A percentile compares a stretch with the other conserved stretches of the same genome.
phyloP scores from a whole-genome alignment of 2,888 invertebrate species.

The Callosobruchus maculatus region DNA sequence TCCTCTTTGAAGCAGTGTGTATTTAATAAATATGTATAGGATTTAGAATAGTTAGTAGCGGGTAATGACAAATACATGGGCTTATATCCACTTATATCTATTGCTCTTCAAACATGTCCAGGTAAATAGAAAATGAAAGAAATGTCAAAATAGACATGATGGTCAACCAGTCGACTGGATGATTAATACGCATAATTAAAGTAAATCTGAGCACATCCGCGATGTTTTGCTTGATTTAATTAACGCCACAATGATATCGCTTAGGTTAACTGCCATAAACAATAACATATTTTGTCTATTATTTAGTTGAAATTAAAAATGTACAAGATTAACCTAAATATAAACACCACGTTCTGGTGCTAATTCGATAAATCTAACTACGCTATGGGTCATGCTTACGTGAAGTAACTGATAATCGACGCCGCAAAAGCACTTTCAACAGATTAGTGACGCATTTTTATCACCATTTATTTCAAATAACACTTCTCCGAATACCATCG shows the following conservation, averaged over 20 bases:
- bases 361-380: slow-evolving; percentile 9
- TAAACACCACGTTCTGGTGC: slow-evolving; percentile 30
- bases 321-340: slow-evolving; percentile 46
- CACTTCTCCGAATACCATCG: slow-evolving; percentile 44
- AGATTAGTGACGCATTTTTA: slow-evolving; percentile 39
- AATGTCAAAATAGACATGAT: not conserved
- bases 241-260: not conserved
- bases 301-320: slow-evolving; percentile 15
- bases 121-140: not conserved
- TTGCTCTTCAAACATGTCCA: not conserved
- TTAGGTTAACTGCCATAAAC: not conserved
- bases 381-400: not conserved
- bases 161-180: not conserved
- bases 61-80: not conserved
- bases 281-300: not conserved
- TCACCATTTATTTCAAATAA: slow-evolving; percentile 16
- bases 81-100: not conserved
- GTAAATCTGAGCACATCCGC: not conserved
- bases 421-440: slow-evolving; percentile 3
- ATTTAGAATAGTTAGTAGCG: not conserved
- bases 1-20: not conserved
- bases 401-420: slow-evolving; percentile 9
- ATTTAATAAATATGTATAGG: not conserved
- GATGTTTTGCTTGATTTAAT: not conserved
- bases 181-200: not conserved